phyloP scores from a whole-genome alignment of 2,888 invertebrate genomes.

The Agrotis clavis region DNA sequence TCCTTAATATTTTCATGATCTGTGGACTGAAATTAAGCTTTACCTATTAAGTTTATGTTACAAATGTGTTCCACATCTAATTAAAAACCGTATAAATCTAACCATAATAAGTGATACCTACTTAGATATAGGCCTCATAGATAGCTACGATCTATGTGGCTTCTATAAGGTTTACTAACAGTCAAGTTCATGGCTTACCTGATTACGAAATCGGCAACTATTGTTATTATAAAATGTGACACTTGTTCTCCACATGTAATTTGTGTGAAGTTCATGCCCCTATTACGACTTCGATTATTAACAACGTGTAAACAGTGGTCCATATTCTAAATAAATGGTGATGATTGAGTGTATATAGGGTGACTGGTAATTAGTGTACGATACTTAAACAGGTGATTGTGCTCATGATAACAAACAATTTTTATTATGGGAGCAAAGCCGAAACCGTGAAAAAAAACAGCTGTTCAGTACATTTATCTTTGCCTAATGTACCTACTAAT shows the following conservation, averaged over 20 bases:
- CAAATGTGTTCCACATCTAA: neutral
- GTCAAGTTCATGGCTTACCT: conserved; percentile 38
- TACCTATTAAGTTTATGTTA: neutral
- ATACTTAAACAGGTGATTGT: too few relatives aligned
- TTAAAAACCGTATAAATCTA: neutral
- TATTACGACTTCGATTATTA: neutral
- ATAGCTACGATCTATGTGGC: neutral
- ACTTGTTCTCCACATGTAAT: neutral
- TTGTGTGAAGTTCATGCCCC: neutral
- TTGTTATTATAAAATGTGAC: neutral
- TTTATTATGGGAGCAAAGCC: too few relatives aligned
- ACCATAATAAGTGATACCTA: neutral
- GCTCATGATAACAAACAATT: too few relatives aligned
- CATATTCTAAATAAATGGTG: neutral
- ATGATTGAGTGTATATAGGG: too few relatives aligned
- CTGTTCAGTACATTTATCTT: too few relatives aligned
- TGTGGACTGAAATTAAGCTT: neutral
- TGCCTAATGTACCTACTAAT: too few relatives aligned
- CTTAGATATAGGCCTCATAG: neutral
- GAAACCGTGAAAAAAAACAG: too few relatives aligned
- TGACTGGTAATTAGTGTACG: too few relatives aligned
- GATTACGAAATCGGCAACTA: conserved; percentile 20
- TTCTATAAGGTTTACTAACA: neutral
- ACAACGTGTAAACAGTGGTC: conserved; percentile 1
- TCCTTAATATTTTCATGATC: neutral